Base-by-base conservation (phyloP, 2,113 vertebrate species). In the Anthoscopus minutus region DNA sequence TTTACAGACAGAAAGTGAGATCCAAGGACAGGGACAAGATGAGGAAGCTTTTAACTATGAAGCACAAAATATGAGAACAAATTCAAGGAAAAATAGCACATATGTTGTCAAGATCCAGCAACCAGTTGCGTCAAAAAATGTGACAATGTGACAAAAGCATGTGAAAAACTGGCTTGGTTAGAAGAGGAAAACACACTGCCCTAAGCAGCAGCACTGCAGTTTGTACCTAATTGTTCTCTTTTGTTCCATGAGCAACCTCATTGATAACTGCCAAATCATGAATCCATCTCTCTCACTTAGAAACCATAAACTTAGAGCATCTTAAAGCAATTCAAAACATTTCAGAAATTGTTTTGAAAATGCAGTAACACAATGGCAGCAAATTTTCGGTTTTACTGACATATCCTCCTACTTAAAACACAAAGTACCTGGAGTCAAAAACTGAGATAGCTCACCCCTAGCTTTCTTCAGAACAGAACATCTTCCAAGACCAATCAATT, bases 161-260 rank as follows among this genome's bases (percentile, higher is more conserved):
- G 38, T 58, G 53, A 60, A 76, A 82, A 85, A 22, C 20, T 71
- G 21, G 3, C 12, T 16, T 70, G 33, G 28, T 57, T 38, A 61
- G n/a, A 87, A 81, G 11, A 78, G 12, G 14, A 81, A 15, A 91
- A 40, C 35, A 27, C 25, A 33, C 5, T 69, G 22, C 6, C 44
- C 0, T 11, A 42, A 81, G 11, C 27, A 81, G 13, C 2, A 77
- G n/a, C 30, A 57, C 15, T 0, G 0, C 12, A 48, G 7, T 33
- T 64, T 47, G 30, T 54, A 58, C 23, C 35, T 31, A 17, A 50
- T 13, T 42, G 15, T n/a, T 76, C 38, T 78, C 14, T 6, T 71
- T 72, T 4, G 2, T 18, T 57, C 40, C 19, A 3, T 8, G 50
- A 58, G 42, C 25, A 81, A 64, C 23, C 37, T 77, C 38, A 37